phyloP scores from a whole-genome alignment of 1,140 invertebrate species.

The Ylistrum balloti region DNA sequence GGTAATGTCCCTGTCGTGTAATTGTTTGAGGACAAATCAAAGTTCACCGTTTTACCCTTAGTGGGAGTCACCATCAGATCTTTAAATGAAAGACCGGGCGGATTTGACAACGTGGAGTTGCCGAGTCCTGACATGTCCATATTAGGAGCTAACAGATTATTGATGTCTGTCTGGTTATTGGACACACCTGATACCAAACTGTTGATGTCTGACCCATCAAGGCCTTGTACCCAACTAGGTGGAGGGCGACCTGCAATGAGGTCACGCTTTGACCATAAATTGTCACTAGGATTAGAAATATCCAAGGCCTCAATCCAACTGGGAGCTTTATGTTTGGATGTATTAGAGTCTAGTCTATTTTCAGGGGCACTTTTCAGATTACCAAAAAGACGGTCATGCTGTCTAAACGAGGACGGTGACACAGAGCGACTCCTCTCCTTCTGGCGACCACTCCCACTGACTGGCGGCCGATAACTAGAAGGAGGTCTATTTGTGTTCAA shows the following conservation, averaged over 20 bases:
- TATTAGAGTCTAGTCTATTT: constrained; percentile 1
- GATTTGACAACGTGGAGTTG: background rate
- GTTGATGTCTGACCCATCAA: constrained; percentile 65
- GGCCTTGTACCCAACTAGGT: constrained; percentile 72
- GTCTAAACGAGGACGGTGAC: constrained; percentile 61
- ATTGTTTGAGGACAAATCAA: constrained; percentile 24
- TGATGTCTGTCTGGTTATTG: constrained; percentile 32
- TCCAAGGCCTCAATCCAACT: constrained; percentile 63
- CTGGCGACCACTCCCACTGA: constrained; percentile 28
- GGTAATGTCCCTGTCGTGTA: constrained; percentile 16
- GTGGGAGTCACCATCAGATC: constrained; percentile 58
- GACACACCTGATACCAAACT: constrained; percentile 56
- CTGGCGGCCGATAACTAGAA: constrained; percentile 43
- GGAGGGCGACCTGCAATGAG: constrained; percentile 55
- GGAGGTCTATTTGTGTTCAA: background rate
- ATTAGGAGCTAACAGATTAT: background rate
- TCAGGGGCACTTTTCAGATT: constrained; percentile 42
- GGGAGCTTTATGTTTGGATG: constrained; percentile 56
- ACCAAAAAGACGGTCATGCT: constrained; percentile 52
- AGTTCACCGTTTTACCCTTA: constrained; percentile 32
- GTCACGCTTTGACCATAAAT: constrained; percentile 58
- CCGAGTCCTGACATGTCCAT: background rate
- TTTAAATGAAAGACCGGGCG: constrained; percentile 49
- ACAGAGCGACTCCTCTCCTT: constrained; percentile 65
- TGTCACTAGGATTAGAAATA: constrained; percentile 57